phyloP scores from a whole-genome alignment of 2,113 vertebrate genomes.

The Cardinalis cardinalis region DNA sequence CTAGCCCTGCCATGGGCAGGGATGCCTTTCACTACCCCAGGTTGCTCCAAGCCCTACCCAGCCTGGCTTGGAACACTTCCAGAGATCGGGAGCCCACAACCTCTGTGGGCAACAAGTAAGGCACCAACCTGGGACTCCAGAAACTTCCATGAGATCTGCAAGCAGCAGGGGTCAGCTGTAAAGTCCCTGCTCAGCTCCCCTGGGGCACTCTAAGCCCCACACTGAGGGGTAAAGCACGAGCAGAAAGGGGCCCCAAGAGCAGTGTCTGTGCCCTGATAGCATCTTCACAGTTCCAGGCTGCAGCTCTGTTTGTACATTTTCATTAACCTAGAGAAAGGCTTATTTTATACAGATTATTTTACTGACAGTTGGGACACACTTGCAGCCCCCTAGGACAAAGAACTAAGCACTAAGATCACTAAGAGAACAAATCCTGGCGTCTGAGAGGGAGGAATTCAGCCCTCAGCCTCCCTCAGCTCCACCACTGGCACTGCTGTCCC shows the following conservation, averaged over 20 bases:
- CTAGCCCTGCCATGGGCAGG: background rate
- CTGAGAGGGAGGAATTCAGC: background rate
- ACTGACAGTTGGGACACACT: background rate
- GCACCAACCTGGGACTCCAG: background rate
- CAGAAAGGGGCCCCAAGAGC: background rate
- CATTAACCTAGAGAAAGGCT: background rate
- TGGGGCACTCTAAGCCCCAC: accelerated
- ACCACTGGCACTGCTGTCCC: background rate
- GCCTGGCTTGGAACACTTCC: background rate
- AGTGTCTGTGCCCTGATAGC: background rate
- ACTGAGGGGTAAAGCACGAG: accelerated
- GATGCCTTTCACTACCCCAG: background rate
- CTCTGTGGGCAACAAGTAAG: background rate
- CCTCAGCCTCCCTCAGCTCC: background rate
- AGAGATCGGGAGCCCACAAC: background rate
- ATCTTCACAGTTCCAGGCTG: background rate
- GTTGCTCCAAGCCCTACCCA: accelerated
- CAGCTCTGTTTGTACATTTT: background rate
- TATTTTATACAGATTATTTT: background rate
- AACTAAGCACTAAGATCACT: background rate
- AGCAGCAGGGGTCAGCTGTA: background rate
- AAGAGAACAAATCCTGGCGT: background rate
- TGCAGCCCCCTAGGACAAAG: background rate
- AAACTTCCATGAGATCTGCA: background rate
- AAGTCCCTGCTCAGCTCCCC: background rate